Percentiles rank a stretch among this genome's conserved stretches.
Conservation (phyloP, 1,140 invertebrate species). For the Pomacea maculata region DNA sequence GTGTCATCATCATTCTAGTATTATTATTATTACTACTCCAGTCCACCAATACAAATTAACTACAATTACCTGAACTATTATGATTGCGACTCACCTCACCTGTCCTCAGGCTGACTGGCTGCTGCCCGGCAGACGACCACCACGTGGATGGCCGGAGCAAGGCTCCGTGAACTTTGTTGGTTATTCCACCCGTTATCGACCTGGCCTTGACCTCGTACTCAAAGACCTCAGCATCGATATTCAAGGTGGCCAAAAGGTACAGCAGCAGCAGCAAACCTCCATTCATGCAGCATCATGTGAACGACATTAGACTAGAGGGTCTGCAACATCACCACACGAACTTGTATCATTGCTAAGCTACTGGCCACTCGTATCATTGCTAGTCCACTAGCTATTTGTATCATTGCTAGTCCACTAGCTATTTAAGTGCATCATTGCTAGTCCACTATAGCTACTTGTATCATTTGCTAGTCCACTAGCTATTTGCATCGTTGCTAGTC, state of each 20-base stretch:
- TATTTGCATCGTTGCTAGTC: too few species aligned
- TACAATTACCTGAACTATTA: too few species aligned
- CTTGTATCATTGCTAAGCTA: too few species aligned
- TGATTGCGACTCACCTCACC: not conserved
- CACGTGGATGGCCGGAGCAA: conserved; percentile 48
- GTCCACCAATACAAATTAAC: too few species aligned
- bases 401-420: too few species aligned
- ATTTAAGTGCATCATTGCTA: too few species aligned
- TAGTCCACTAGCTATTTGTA: too few species aligned
- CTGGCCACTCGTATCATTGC: too few species aligned
- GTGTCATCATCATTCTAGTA: not conserved
- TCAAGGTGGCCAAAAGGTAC: conserved; percentile 65
- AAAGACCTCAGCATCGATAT: conserved; percentile 47
- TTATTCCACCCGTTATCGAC: conserved; percentile 65
- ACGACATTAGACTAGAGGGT: too few species aligned
- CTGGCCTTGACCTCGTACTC: conserved; percentile 50
- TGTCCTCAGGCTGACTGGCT: conserved; percentile 44
- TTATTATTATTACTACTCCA: not conserved
- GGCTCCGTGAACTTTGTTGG: conserved; percentile 80
- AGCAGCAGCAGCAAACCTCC: not conserved
- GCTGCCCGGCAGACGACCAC: conserved; percentile 25
- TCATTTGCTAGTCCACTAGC: too few species aligned
- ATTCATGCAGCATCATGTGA: not conserved
- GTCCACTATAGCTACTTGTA: too few species aligned
- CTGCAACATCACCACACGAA: too few species aligned